These are phyloP conservation scores for Huso huso DNA, from an alignment of 2,797 vertebrate species.

Conservation along the genomic window DNA sequence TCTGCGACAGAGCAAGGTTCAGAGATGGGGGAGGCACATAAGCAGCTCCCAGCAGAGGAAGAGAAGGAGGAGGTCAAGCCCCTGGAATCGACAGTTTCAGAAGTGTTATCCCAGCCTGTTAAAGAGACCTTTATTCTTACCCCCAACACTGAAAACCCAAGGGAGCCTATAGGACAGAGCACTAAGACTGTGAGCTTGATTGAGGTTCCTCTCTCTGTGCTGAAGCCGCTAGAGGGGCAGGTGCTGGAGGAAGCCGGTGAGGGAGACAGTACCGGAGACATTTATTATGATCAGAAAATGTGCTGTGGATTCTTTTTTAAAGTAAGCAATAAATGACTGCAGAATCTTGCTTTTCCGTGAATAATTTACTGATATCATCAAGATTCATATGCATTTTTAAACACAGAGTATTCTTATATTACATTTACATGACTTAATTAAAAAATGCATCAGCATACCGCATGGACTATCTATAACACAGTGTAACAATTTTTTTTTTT, in stretches of 20 bases:
- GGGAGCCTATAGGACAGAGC: conserved; percentile 35
- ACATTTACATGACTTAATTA: too few relatives aligned
- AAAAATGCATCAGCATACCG: too few relatives aligned
- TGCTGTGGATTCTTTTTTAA: conserved; percentile 96
- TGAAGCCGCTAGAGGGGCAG: conserved; percentile 70
- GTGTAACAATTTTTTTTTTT: too few relatives aligned
- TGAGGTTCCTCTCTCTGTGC: conserved; percentile 82
- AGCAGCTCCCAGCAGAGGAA: conserved; percentile 5
- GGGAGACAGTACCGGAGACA: conserved; percentile 57
- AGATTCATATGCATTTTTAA: too few relatives aligned
- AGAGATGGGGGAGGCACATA: conserved; percentile 20
- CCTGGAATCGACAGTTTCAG: conserved; percentile 69
- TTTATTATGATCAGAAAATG: conserved; percentile 75
- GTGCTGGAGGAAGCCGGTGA: conserved; percentile 29
- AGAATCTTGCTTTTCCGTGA: too few relatives aligned
- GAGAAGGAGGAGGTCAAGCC: conserved; percentile 51
- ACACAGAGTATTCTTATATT: too few relatives aligned
- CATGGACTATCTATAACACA: too few relatives aligned
- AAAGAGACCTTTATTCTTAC: conserved; percentile 74
- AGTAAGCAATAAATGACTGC: conserved; percentile 49
- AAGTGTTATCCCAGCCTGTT: conserved; percentile 76
- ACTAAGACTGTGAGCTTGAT: conserved; percentile 68
- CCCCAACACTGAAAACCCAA: conserved; percentile 64
- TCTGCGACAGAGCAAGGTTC: conserved; percentile 32
- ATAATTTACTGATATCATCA: too few relatives aligned